Base-by-base conservation (phyloP, 2,888 invertebrate species). In the Ganaspis brasiliensis region DNA sequence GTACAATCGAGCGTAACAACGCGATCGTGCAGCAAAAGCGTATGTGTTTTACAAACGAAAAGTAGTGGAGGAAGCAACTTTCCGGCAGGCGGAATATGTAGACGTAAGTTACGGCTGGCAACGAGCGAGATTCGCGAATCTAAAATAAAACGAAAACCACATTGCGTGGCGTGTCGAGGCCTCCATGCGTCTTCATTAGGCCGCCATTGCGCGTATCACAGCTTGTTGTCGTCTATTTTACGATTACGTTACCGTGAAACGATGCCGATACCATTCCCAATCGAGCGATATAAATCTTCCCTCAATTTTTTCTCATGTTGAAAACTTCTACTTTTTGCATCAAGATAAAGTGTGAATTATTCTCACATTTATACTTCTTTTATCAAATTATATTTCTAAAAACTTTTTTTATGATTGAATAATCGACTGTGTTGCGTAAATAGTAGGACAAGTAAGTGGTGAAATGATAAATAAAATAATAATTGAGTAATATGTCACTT, bases 181-280 rank as follows among this genome's bases (percentile, higher is more conserved):
- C 81, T 77, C 83, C 84, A 85, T 85, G 85, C 83, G 84, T 87
- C 85, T 87, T 84, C 84, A 86, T 86, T 87, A 86, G 81, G 80
- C 79, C 79, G 79, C 76, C 76, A 40, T 35, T 16, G 59, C 76
- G 73, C 77, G 80, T 80, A 80, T 84, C 84, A 79, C 82, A 80
- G 83, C 82, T 80, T 78, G 83, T 78, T 76, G 78, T 79, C 81
- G 79, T 70, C 80, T 78, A 81, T 83, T 81, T 82, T 79, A 82
- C 79, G 79, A 78, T 70, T 79, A 77, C 76, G 74, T 73, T 79
- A 78, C 77, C 74, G 73, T 74, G 77, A 79, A 77, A 73, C 78
- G 61, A 49, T 26, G 71, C 73, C 80, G 75, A 80, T 75, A 75
- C 75, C 74, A 79, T 74, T 77, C 78, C 79, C 77, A 78, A 82